Evolutionary conservation across 2,113 vertebrate genomes (phyloP), one percentile per base, ranked within the genome.

Genomic region (zebrafish (Danio rerio)): DNA sequence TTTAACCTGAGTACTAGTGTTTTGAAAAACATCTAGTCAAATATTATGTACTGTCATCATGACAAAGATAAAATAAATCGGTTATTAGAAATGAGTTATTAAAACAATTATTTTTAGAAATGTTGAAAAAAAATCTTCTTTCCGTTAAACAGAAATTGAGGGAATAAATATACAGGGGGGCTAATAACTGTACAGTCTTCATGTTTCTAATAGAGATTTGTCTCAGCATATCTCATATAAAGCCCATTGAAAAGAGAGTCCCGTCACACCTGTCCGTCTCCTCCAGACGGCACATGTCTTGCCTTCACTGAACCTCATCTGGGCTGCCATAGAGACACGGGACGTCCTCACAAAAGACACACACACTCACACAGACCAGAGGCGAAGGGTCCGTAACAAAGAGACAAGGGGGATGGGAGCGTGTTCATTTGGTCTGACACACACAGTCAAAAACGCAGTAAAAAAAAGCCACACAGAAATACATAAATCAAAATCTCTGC

Each of bases 301-400:
- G 31, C 53, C 83, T 85, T 78, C 72, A 76, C 82, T 74, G 80
- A 84, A 83, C 79, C 84, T 80, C 80, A 75, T 82, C 84, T 84
- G 47, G 50, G 84, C 84, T 88, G 70, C 86, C 86, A 88, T 88
- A 88, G 84, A 84, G 82, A 84, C 86, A 58, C 66, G 77, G 45
- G 74, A 77, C 63, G 13, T 55, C 69, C 31, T 71, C 73, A 84
- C 87, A 86, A 86, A 88, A 66, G 87, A 52, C 31, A 80, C 31
- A 42, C 84, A 42, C 83, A 82, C 78, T 80, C 73, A 71, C 81
- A 85, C 65, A 59, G 82, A 84, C 74, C 78, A 52, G 52, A 65
- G 65, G 75, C 80, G 65, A 76, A 79, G 49, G 47, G 31, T 53
- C 69, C 53, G 40, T 68, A 61, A 73, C 66, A 85, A 83, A 78